Percentiles rank a stretch among this genome's conserved stretches.
These are phyloP conservation scores for Bhutanitis thaidina DNA, from an alignment of 2,888 invertebrate genomes.

Conservation along the genomic window DNA sequence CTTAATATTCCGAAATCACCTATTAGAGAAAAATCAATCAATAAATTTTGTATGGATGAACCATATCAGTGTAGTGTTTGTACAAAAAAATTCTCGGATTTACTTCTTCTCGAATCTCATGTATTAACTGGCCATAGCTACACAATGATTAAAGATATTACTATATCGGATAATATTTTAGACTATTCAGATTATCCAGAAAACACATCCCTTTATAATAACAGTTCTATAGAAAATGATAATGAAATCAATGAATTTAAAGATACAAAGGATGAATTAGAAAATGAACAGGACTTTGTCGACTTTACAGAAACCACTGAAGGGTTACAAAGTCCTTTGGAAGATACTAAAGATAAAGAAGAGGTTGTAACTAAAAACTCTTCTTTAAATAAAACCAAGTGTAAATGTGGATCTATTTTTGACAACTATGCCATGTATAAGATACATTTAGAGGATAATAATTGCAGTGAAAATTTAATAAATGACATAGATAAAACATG, in stretches of 20 bases:
- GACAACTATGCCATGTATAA: conserved; percentile 28
- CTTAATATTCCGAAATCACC: not conserved
- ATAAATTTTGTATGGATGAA: conserved; percentile 15
- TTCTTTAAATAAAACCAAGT: conserved; percentile 22
- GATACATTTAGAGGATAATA: conserved; percentile 29
- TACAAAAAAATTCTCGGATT: conserved; percentile 25
- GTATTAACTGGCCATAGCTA: conserved; percentile 20
- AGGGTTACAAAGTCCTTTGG: conserved; percentile 15
- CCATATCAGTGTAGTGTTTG: conserved; percentile 31
- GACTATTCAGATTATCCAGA: conserved; percentile 6
- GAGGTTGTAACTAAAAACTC: conserved; percentile 21
- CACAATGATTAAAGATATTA: conserved; percentile 12
- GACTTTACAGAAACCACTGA: conserved; percentile 25
- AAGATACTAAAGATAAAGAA: conserved; percentile 18
- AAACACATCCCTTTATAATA: conserved; percentile 5
- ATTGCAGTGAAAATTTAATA: conserved; percentile 28
- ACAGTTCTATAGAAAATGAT: conserved; percentile 11
- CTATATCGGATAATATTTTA: conserved; percentile 14
- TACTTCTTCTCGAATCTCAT: conserved; percentile 26
- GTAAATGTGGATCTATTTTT: conserved; percentile 27
- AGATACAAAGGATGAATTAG: conserved; percentile 19
- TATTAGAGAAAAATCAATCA: conserved; percentile 9
- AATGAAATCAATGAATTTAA: conserved; percentile 15
- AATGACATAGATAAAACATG: conserved; percentile 19
- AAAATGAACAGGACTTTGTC: conserved; percentile 10